A percentile compares a stretch with the other conserved stretches of the same genome.
These are phyloP conservation scores for Noctua fimbriata DNA, from an alignment of 2,888 invertebrate species.

Conservation along the genomic window DNA sequence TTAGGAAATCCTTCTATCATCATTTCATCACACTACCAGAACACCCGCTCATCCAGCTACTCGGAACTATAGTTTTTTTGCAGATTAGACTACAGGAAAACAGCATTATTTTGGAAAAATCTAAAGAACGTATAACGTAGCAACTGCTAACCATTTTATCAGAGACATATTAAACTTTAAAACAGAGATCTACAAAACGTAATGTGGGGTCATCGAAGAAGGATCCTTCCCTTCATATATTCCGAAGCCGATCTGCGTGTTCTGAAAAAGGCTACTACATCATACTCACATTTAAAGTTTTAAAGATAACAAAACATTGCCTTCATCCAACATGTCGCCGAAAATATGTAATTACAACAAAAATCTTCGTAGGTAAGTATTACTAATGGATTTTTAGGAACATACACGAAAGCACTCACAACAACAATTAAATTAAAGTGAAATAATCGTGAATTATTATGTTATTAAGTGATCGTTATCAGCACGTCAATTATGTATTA, in stretches of 20 bases:
- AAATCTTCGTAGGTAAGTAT: neutral
- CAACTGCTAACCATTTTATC: neutral
- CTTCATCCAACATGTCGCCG: neutral
- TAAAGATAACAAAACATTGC: neutral
- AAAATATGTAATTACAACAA: neutral
- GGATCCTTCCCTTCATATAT: neutral
- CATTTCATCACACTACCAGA: neutral
- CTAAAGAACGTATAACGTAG: neutral
- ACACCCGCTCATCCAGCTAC: neutral
- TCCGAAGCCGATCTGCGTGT: neutral
- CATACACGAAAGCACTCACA: constrained; percentile 7
- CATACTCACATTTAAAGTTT: neutral
- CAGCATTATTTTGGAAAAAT: too few species aligned
- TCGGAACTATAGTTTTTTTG: neutral
- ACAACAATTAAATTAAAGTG: constrained; percentile 20
- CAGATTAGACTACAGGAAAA: neutral
- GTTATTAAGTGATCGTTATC: constrained; percentile 30
- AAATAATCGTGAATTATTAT: constrained; percentile 3
- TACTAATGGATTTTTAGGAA: neutral
- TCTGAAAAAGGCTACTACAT: neutral
- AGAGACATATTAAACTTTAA: neutral
- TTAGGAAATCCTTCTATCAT: neutral
- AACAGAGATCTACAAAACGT: neutral
- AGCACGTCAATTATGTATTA: constrained; percentile 15
- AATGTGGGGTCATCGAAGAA: neutral